Conservation (phyloP, 2,797 vertebrate species). For the Dryobates pubescens region DNA sequence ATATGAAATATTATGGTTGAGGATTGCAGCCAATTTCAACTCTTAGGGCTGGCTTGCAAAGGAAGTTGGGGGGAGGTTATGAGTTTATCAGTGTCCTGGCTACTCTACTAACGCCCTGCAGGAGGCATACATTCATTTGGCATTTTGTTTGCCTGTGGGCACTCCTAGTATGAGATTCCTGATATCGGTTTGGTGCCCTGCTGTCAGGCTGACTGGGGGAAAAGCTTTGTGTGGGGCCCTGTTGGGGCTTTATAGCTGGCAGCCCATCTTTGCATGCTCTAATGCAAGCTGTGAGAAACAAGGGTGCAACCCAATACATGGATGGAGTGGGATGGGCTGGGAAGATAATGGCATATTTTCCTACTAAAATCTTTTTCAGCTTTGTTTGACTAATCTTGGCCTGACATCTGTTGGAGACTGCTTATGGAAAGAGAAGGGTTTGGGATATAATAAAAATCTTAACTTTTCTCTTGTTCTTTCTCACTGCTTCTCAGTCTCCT, state of each 20-base stretch:
- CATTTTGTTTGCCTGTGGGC: background rate
- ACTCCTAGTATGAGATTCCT: background rate
- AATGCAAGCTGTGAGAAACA: background rate
- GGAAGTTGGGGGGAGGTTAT: background rate
- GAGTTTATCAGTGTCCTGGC: background rate
- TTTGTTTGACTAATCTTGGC: background rate
- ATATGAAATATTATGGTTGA: background rate
- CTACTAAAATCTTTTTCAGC: background rate
- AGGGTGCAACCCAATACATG: background rate
- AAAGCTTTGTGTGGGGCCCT: background rate
- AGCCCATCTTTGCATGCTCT: background rate
- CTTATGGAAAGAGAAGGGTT: background rate
- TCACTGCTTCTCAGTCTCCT: background rate
- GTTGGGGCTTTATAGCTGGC: background rate
- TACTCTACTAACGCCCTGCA: background rate
- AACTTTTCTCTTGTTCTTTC: background rate
- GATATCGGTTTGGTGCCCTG: background rate
- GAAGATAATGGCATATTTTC: background rate
- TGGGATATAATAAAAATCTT: background rate
- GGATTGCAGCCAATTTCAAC: constrained; percentile 23
- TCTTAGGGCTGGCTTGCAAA: background rate
- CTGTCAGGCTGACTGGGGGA: background rate
- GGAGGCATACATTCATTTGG: background rate
- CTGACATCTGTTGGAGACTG: background rate
- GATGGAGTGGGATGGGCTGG: background rate